Base-by-base conservation (phyloP, 2,888 invertebrate species). In the Octodonta nipae region DNA sequence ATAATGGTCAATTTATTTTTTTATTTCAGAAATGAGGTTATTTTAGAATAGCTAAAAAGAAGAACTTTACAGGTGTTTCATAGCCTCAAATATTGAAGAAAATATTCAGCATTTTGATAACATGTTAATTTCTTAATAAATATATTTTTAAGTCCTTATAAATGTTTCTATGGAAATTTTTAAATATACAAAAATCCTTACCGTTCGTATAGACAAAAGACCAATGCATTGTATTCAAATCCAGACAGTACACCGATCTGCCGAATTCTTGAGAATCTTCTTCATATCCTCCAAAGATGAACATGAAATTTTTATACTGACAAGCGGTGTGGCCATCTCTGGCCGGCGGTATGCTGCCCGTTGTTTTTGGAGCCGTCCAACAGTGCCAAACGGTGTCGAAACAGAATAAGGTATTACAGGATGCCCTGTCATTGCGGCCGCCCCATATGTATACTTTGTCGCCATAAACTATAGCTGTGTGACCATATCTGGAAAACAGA, bases 281-380 rank as follows among this genome's bases (percentile, higher is more conserved):
- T 55, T 89, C 87, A 63, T 82, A 92, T 0, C 92, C 92, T 15
- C 88, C 91, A 66, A 86, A 89, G 37, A 92, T 75, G 52, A 79
- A 85, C 88, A 91, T 89, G 50, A 68, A 72, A 49, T 79, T 70
- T 33, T 69, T 68, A 44, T 84, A 78, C 1, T 86, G 65, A 55
- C 86, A 86, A 2, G 91, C 88, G 1, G 88, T 80, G 58, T 93
- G 92, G 0, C 92, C 93, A 62, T 93, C 92, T 47, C 89, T 71
- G 0, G 87, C 81, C 35, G 76, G 75, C 0, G 92, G 92, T 15
- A 77, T 63, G 28, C 64, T 64, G 0, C 89, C 89, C 2, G 65
- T 63, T 0, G 78, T 77, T 26, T 57, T 41, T 6, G 78, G 79
- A 2, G 69, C 68, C 11, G 67, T 71, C 83, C 84, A 85, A 49